Percentiles rank a stretch among this genome's conserved stretches.
These are phyloP conservation scores for Cyanoramphus novaezelandiae DNA, from an alignment of 2,113 vertebrate species.

Conservation along the genomic window DNA sequence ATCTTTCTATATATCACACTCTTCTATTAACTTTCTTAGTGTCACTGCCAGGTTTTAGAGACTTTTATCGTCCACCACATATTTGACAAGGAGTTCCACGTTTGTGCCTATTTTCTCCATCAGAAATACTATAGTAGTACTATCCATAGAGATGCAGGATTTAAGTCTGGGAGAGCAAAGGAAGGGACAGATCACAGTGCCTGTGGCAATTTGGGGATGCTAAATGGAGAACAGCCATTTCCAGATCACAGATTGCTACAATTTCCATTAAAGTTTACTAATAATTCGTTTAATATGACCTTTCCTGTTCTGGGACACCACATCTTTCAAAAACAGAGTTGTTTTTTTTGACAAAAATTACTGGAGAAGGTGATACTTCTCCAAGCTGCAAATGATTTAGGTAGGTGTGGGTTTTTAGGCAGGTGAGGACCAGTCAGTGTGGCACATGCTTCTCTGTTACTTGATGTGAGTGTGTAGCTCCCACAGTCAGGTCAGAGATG, in stretches of 20 bases:
- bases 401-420: neutral
- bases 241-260: neutral
- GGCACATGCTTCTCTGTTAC: accelerated
- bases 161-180: neutral
- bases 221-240: neutral
- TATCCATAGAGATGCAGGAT: neutral
- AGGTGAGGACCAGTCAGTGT: neutral
- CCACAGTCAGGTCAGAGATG: neutral
- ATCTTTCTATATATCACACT: neutral
- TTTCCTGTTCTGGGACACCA: neutral
- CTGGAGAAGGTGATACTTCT: neutral
- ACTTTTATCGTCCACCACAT: neutral
- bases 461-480: neutral
- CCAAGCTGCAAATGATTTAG: neutral
- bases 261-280: neutral
- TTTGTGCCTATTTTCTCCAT: neutral
- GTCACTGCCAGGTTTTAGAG: neutral
- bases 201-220: neutral
- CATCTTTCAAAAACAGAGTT: neutral
- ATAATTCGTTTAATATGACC: neutral
- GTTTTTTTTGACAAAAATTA: neutral
- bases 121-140: neutral
- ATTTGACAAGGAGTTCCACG: neutral
- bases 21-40: neutral
- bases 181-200: neutral